Evolutionary conservation across 2,113 vertebrate genomes (phyloP).

Genomic region (Daboia siamensis): DNA sequence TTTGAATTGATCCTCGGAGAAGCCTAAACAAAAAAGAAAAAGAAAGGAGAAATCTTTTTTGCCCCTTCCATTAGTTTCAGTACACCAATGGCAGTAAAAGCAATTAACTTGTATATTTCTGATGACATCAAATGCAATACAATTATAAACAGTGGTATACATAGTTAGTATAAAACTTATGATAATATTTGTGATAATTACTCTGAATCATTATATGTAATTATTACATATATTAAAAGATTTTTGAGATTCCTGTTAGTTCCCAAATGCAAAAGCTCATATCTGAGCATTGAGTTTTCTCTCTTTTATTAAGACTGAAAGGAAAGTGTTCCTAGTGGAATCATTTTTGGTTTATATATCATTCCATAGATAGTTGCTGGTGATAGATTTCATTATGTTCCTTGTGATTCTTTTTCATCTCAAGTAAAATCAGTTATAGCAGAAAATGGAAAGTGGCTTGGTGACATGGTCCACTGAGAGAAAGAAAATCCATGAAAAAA

Average conservation of each 20-base stretch:
- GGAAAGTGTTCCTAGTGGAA: slow-evolving; percentile 69
- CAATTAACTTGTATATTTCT: not conserved
- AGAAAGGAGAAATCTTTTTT: not conserved
- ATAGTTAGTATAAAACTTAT: not conserved
- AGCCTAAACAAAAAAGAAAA: not conserved
- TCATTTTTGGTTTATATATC: slow-evolving; percentile 74
- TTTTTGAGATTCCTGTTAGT: not conserved
- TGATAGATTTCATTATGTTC: slow-evolving; percentile 71
- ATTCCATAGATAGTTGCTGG: slow-evolving; percentile 80
- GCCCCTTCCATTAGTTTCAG: not conserved
- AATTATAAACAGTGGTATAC: not conserved
- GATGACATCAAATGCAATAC: not conserved
- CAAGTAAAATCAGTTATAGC: slow-evolving; percentile 76
- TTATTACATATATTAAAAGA: not conserved
- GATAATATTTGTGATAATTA: not conserved
- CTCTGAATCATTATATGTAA: not conserved
- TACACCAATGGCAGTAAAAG: not conserved
- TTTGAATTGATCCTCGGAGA: not conserved
- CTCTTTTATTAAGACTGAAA: slow-evolving; percentile 27
- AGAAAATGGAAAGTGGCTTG: slow-evolving; percentile 70
- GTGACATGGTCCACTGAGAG: slow-evolving; percentile 73
- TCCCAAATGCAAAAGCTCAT: not conserved
- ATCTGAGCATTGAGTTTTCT: not conserved
- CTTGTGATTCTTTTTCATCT: slow-evolving; percentile 78
- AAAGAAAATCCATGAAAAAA: slow-evolving; percentile 77